Base-by-base conservation (phyloP, 2,888 invertebrate species). In the Pimpla rufipes region DNA sequence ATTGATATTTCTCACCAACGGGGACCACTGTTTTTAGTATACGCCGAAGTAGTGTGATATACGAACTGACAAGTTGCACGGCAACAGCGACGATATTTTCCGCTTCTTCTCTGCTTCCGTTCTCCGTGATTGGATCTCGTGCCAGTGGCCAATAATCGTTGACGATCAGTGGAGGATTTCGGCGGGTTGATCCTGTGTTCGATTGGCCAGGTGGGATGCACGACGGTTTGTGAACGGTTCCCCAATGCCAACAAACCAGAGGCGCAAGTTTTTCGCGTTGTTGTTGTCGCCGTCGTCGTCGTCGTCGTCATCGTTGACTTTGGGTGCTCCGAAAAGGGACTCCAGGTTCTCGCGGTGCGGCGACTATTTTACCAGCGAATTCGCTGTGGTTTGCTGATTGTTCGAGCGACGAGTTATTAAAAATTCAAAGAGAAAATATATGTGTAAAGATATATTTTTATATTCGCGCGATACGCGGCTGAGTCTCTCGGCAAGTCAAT, bases 281-380 rank as follows among this genome's bases (percentile, higher is more conserved):
- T 16, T 11, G 18, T 40, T 16, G 40, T 64, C 62, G 40, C 16
- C 37, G 16, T 37, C 16, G 16, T 37, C 57, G 29, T 57, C 57
- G 29, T 35, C 37, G 37, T 16, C 59, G 59, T 57, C 57, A 7
- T 59, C 37, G n/a, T 35, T 16, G 16, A 10, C 35, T 52, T 13
- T n/a, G 16, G 62, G 11, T 40, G 18, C 21, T 40, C 40, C 16
- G 8, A 37, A 40, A 37, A 7, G 18, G 11, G 40, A 16, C 16
- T 64, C 62, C 40, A 21, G 18, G 40, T 16, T 18, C 21, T 10
- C 18, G 8, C 40, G 64, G 42, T 11, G 13, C 66, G 42, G 13
- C 4, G 66, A 21, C 45, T 29, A 66, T 66, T 66, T 66, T 42
- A 66, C 42, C 11, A 66, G n/a, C 6, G 21, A 62, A 62, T 62